Conservation (phyloP, 2,113 vertebrate species). For the Pimephales promelas region DNA sequence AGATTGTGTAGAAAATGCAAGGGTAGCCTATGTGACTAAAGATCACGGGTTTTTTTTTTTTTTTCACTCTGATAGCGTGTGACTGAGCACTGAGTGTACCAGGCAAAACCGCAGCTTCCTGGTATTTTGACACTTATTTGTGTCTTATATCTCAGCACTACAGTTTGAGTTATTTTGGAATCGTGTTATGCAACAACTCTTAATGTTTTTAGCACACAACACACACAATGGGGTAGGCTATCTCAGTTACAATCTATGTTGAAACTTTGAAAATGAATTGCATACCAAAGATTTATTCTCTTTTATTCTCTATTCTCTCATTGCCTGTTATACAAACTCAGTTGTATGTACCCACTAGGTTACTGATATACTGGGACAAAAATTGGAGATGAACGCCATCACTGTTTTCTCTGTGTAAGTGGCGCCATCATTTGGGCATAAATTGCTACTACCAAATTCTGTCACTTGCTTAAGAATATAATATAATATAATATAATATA, state of each 20-base stretch:
- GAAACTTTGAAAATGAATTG: not conserved
- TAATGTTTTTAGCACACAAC: not conserved
- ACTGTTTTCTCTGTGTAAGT: not conserved
- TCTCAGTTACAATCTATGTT: not conserved
- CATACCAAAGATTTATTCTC: not conserved
- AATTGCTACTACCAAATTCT: not conserved
- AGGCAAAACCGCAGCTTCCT: constrained; percentile 47
- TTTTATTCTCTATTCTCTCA: not conserved
- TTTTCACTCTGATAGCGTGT: constrained; percentile 12
- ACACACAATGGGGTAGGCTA: not conserved
- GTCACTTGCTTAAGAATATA: not conserved
- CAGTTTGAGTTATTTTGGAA: not conserved
- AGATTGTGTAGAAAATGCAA: not conserved
- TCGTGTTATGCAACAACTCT: not conserved
- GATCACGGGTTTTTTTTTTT: not conserved
- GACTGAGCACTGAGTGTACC: not conserved
- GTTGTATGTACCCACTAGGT: not conserved
- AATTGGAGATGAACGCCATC: not conserved
- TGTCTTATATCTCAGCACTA: not conserved
- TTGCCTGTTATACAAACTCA: not conserved
- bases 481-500: not conserved
- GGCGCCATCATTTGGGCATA: not conserved
- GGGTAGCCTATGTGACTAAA: constrained; percentile 16
- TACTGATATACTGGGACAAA: not conserved
- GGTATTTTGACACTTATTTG: not conserved